Evolutionary conservation across 1,140 invertebrate species (phyloP).

Genomic region (Brachionus calyciflorus): DNA sequence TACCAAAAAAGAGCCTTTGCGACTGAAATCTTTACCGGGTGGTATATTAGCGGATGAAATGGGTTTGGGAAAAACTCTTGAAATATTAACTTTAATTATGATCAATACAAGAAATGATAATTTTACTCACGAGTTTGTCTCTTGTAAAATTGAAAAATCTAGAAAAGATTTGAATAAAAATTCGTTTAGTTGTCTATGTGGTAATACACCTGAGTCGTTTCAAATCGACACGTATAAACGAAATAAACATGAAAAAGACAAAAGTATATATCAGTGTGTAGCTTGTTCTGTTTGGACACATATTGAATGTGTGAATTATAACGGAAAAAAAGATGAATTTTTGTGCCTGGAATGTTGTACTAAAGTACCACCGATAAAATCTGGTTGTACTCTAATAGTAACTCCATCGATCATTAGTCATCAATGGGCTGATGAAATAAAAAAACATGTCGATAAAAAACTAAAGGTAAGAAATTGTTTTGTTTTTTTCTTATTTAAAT

Average conservation of each 20-base stretch:
- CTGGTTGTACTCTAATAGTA: constrained; percentile 70
- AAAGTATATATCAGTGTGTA: constrained; percentile 61
- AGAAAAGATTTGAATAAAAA: constrained; percentile 45
- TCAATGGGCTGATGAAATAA: constrained; percentile 75
- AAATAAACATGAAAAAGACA: constrained; percentile 47
- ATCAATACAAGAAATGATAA: constrained; percentile 56
- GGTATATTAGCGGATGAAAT: constrained; percentile 80
- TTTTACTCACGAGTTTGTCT: constrained; percentile 61
- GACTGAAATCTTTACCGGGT: constrained; percentile 61
- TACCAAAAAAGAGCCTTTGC: not conserved
- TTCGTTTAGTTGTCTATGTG: constrained; percentile 29
- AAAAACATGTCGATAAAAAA: constrained; percentile 65
- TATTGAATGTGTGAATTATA: constrained; percentile 65
- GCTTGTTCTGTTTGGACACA: constrained; percentile 67
- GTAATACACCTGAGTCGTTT: constrained; percentile 33
- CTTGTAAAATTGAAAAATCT: constrained; percentile 48
- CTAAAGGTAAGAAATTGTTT: too few relatives aligned
- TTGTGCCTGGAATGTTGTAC: constrained; percentile 57
- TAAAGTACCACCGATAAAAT: constrained; percentile 65
- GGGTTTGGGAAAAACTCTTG: constrained; percentile 78
- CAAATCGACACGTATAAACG: not conserved
- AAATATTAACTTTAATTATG: constrained; percentile 69
- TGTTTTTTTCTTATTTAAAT: too few relatives aligned
- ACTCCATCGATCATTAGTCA: constrained; percentile 68
- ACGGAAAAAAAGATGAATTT: constrained; percentile 1